phyloP scores from a whole-genome alignment of 2,888 invertebrate species.

The Octonoba sinensis region DNA sequence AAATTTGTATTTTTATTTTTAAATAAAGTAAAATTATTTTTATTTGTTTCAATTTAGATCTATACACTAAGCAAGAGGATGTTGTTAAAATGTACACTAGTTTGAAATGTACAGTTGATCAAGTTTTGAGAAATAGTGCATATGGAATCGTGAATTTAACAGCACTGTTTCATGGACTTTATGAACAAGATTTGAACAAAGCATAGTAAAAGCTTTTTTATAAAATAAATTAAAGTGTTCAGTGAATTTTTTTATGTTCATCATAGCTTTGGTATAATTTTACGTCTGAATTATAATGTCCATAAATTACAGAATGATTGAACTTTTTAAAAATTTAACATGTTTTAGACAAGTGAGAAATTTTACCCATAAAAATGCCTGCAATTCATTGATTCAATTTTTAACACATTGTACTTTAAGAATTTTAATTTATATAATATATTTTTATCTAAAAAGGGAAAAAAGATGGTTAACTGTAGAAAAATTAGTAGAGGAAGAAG shows the following conservation, averaged over 20 bases:
- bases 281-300: background rate
- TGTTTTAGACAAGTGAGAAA: no score
- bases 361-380: no score
- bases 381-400: no score
- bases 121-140: constrained; percentile 34
- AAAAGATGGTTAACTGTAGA: no score
- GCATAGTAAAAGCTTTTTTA: background rate
- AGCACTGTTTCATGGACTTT: constrained; percentile 54
- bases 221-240: background rate
- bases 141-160: constrained; percentile 57
- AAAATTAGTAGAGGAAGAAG: no score
- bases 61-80: background rate
- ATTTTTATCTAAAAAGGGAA: no score
- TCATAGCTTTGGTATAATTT: background rate
- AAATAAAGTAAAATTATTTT: background rate
- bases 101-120: constrained; percentile 48
- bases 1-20: background rate
- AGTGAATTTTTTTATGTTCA: background rate
- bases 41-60: constrained; percentile 3
- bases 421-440: no score
- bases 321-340: no score
- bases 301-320: no score
- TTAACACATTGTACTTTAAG: no score
- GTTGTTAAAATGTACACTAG: constrained; percentile 28
- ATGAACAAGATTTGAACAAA: constrained; percentile 4